Evolutionary conservation across 2,113 vertebrate genomes (phyloP), one percentile per base, ranked within the genome.

Genomic region (Hippocampus barbouri): DNA sequence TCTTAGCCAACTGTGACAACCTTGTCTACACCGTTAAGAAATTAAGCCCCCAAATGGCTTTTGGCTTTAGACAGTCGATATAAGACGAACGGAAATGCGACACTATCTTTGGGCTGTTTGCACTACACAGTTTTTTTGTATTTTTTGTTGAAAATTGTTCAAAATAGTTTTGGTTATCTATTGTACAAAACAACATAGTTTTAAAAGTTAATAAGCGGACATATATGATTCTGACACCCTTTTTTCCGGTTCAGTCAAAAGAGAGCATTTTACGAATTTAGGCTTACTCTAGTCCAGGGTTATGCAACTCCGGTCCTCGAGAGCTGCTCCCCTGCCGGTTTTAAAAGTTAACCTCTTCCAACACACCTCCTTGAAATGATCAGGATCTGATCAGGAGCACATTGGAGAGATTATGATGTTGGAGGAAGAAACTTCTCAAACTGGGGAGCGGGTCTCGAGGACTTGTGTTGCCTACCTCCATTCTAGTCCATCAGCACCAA

Each of bases 1-100:
- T 87, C 53, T 71, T 76, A 78, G 83, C 87, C 84, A 87, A 79
- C 84, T 87, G 86, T 87, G 81, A 88, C 83, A 88, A 79, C 78
- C 85, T 69, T 86, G 74, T 88, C 77, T 79, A 82, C 85, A 89
- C 81, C 81, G 85, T 73, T 47, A 83, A 64, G 72, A 82, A 79
- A 85, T 70, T 78, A 83, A 82, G 20, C 30, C 78, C 76, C 56
- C 34, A 51, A 74, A 79, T 27, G 68, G 70, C 40, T 66, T 82
- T 80, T 83, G 74, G 68, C 83, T 80, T 74, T 49, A 75, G 59
- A 73, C 74, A 75, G 67, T 63, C n/a, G 40, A 71, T 61, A 40
- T 83, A 79, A 79, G 62, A 71, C 73, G 81, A 53, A 78, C 54
- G 43, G 68, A 70, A 65, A 70, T 72, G 67, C 56, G 15, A 61